Percentiles rank a stretch among this genome's conserved stretches.
Conservation (phyloP, 2,888 invertebrate genomes). For the Sarcophaga rosellei region DNA sequence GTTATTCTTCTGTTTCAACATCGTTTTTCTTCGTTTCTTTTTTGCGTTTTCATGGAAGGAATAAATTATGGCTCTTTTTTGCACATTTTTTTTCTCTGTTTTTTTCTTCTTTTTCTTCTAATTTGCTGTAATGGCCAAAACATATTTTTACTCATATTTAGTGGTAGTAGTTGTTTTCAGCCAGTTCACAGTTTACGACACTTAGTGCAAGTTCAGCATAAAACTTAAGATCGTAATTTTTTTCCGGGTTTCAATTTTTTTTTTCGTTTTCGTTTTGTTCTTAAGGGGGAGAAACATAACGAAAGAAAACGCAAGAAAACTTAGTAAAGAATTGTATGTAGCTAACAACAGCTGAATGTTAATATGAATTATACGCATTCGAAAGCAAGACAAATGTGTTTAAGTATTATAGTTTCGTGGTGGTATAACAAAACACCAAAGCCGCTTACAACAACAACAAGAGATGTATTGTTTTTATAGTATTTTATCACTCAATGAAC, state of each 20-base stretch:
- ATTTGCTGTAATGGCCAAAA: constrained; percentile 50
- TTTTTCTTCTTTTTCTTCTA: not conserved
- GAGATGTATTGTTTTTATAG: not conserved
- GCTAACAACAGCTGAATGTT: not conserved
- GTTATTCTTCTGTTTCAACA: constrained; percentile 32
- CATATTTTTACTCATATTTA: constrained; percentile 31
- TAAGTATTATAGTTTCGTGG: constrained; percentile 2
- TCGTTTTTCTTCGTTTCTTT: not conserved
- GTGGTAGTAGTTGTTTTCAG: not conserved
- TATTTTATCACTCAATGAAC: not conserved
- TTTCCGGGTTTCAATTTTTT: constrained; percentile 10
- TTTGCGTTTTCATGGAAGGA: not conserved
- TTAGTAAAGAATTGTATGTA: constrained; percentile 10
- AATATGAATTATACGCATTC: constrained; percentile 31
- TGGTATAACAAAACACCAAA: not conserved
- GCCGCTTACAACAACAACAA: not conserved
- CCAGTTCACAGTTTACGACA: constrained; percentile 53
- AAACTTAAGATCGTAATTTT: constrained; percentile 61
- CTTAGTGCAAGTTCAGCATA: constrained; percentile 60
- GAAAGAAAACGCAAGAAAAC: not conserved
- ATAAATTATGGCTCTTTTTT: constrained; percentile 48
- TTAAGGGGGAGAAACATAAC: not conserved
- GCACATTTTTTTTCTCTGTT: not conserved
- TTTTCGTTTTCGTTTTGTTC: not conserved
- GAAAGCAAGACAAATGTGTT: constrained; percentile 33